Conservation (phyloP, 2,888 invertebrate genomes). For the Cerastoderma edule region DNA sequence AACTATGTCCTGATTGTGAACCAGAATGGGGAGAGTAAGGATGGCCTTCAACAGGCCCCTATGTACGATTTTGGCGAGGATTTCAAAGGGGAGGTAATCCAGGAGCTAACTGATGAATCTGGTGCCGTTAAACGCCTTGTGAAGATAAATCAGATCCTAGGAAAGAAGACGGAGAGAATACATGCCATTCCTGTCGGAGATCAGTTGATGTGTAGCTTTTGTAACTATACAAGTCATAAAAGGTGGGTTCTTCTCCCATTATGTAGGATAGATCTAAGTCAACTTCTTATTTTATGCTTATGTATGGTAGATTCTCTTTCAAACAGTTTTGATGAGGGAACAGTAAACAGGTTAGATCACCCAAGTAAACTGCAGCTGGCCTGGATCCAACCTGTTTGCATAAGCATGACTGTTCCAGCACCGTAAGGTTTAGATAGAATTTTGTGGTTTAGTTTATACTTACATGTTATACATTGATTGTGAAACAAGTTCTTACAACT, state of each 20-base stretch:
- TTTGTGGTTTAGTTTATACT: too few species aligned
- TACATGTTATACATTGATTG: too few species aligned
- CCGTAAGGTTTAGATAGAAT: too few species aligned
- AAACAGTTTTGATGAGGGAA: too few species aligned
- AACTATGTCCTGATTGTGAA: conserved; percentile 91
- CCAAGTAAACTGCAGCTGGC: too few species aligned
- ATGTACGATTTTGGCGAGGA: conserved; percentile 44
- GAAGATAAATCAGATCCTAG: conserved; percentile 85
- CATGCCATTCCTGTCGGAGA: conserved; percentile 44
- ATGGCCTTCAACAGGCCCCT: conserved; percentile 29
- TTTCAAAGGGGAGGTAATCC: conserved; percentile 64
- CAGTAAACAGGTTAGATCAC: too few species aligned
- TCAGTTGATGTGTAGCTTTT: conserved; percentile 91
- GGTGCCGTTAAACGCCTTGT: conserved; percentile 87
- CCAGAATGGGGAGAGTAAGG: conserved; percentile 39
- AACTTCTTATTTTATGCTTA: too few species aligned
- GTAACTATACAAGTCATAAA: conserved; percentile 95
- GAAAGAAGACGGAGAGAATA: conserved; percentile 44
- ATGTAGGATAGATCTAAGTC: too few species aligned
- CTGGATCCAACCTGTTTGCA: too few species aligned
- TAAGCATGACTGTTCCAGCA: too few species aligned
- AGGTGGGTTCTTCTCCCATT: conserved; percentile 85
- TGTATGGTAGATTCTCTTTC: too few species aligned
- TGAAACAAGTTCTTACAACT: too few species aligned
- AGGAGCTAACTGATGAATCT: conserved; percentile 86